Evolutionary conservation across 1,140 invertebrate genomes (phyloP), one percentile per base, ranked within the genome.

Genomic region (Thalassaphorura encarpata): DNA sequence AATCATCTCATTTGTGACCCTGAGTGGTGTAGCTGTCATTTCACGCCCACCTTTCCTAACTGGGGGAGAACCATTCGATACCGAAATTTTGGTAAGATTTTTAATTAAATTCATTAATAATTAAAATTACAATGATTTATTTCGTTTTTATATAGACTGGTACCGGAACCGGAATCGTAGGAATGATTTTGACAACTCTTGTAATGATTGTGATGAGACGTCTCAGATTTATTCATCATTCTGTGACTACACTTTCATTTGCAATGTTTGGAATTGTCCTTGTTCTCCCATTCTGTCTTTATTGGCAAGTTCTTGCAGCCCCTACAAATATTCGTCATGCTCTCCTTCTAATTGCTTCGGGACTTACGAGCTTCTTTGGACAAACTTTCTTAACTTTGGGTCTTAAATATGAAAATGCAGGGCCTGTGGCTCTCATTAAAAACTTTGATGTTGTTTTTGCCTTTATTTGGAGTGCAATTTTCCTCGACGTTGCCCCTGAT

Each of bases 1-100:
- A 15, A 69, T 91, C 40, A 87, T 84, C 2, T 83, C 91, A 26
- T 75, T 86, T 62, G 68, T 91, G 41, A 91, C 89, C 2, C 68
- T 93, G 21, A 75, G 88, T 51, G 90, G 89, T 19, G 86, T 92
- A 11, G 74, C 89, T 16, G 73, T 93, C 13, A 91, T 92, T 26
- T 87, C 87, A 11, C 77, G 86, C 58, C 86, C 73, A 16, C 55
- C 56, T 0, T 39, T 36, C 31, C 50, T 52, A 18, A 52, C 50
- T 16, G 50, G 50, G 15, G 15, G 21, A 23, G 50, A 19, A 15
- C n/a, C 50, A 24, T 52, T 56, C 39, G 56, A 63, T 50, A 28
- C 29, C 13, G 18, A 58, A 5, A 58, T 58, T 13, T 28, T 63
- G 57, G 61, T 63, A 57, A 55, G 31, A 24, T 24, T 31, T 18